These are phyloP conservation scores for Diplosoma virens DNA, from an alignment of 23 tunicate genomes.

Conservation along the genomic window DNA sequence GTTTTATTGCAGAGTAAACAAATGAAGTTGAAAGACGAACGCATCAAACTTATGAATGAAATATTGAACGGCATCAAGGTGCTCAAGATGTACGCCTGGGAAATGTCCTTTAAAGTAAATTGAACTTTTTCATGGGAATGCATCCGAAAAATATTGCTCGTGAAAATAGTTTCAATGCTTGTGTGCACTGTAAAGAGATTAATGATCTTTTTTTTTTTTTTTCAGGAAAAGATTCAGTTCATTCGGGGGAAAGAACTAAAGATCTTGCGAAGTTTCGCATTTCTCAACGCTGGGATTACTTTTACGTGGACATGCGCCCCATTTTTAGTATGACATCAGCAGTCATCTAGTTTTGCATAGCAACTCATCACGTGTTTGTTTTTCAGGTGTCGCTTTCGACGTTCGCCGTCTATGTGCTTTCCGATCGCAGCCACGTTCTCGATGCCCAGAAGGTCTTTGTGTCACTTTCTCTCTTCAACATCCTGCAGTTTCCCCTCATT, in stretches of 20 bases:
- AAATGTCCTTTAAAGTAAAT: conserved; percentile 53
- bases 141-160: too few species aligned
- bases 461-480: conserved; percentile 63
- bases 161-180: too few species aligned
- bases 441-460: conserved; percentile 57
- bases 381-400: conserved; percentile 57
- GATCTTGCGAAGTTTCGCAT: conserved; percentile 70
- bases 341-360: background rate
- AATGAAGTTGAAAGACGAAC: conserved; percentile 62
- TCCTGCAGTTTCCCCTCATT: conserved; percentile 54
- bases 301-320: conserved; percentile 94
- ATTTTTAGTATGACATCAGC: conserved; percentile 52
- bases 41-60: conserved; percentile 79
- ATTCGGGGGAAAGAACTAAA: conserved; percentile 63
- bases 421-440: conserved; percentile 33
- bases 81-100: conserved; percentile 81
- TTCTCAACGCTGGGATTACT: conserved; percentile 64
- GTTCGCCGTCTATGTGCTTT: conserved; percentile 53
- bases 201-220: background rate
- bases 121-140: too few species aligned
- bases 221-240: conserved; percentile 57
- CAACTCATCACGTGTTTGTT: background rate
- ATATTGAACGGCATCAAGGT: conserved; percentile 81
- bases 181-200: too few species aligned
- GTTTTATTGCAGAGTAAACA: conserved; percentile 48